These are phyloP conservation scores for Xerus inauris DNA, from an alignment of 2,113 vertebrate genomes.

Conservation along the genomic window DNA sequence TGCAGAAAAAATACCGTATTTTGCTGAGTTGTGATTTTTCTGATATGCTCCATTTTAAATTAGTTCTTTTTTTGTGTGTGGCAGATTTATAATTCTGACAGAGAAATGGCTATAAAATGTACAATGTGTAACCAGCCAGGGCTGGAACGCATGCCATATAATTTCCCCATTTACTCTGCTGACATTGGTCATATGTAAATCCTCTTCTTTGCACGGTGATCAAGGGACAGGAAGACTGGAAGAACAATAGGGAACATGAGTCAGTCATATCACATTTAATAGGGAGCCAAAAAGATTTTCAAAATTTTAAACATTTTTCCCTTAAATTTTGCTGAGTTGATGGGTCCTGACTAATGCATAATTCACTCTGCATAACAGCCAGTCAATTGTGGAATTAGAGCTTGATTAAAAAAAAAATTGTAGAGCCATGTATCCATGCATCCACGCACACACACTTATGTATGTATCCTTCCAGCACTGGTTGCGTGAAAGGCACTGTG, in stretches of 20 bases:
- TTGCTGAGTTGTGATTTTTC: conserved; percentile 56
- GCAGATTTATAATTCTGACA: conserved; percentile 42
- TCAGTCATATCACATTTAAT: background rate
- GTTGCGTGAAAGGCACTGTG: background rate
- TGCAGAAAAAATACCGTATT: conserved; percentile 27
- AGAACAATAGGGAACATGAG: background rate
- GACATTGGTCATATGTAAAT: background rate
- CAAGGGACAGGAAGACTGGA: background rate
- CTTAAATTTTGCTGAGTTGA: background rate
- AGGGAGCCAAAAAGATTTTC: background rate
- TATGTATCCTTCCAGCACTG: too few relatives aligned
- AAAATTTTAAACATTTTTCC: conserved; percentile 11
- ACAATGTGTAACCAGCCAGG: conserved; percentile 1
- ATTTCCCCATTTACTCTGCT: conserved; percentile 39
- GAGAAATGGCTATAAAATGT: conserved; percentile 50
- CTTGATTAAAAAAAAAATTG: background rate
- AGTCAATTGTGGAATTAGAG: background rate
- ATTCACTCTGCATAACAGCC: background rate
- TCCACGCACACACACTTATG: background rate
- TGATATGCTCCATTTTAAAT: conserved; percentile 54
- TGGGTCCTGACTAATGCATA: background rate
- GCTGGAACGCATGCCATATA: background rate
- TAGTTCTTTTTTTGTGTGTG: background rate
- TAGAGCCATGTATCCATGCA: background rate
- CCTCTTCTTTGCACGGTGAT: background rate